Percentiles rank a stretch among this genome's conserved stretches.
Evolutionary conservation across 2,888 invertebrate species (phyloP).

Genomic region (Gortyna flavago): DNA sequence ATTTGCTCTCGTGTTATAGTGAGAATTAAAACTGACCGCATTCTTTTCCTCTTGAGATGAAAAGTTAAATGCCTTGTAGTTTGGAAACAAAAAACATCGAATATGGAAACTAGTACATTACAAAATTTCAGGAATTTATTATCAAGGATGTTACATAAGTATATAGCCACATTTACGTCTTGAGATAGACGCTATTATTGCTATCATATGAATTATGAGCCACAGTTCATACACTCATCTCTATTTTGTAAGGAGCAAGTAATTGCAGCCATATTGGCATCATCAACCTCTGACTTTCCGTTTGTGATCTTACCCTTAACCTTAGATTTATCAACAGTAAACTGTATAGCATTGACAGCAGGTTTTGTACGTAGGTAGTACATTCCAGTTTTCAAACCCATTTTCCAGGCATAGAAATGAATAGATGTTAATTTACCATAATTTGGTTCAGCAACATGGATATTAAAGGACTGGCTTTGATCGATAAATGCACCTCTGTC

Average conservation of each 20-base stretch:
- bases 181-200: not conserved
- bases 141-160: not conserved
- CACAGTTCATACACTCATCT: slow-evolving; percentile 96
- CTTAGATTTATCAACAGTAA: slow-evolving; percentile 97
- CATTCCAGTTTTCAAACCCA: slow-evolving; percentile 99
- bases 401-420: slow-evolving; percentile 99
- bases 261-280: slow-evolving; percentile 93
- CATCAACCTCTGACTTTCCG: slow-evolving; percentile 78
- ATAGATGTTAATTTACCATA: slow-evolving; percentile 98
- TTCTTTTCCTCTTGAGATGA: not conserved
- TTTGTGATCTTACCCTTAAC: slow-evolving; percentile 73
- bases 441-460: slow-evolving; percentile 98
- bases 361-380: slow-evolving; percentile 99
- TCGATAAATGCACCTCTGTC: slow-evolving; percentile 99
- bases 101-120: not conserved
- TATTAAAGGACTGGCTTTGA: slow-evolving; percentile 99
- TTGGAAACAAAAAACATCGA: not conserved
- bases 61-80: not conserved
- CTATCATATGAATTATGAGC: slow-evolving; percentile 90
- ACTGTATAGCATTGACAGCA: slow-evolving; percentile 98
- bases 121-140: not conserved
- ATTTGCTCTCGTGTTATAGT: not conserved
- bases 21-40: not conserved
- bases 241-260: slow-evolving; percentile 96
- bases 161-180: not conserved